phyloP scores from a whole-genome alignment of 1,140 invertebrate species.

The Papilio polytes region DNA sequence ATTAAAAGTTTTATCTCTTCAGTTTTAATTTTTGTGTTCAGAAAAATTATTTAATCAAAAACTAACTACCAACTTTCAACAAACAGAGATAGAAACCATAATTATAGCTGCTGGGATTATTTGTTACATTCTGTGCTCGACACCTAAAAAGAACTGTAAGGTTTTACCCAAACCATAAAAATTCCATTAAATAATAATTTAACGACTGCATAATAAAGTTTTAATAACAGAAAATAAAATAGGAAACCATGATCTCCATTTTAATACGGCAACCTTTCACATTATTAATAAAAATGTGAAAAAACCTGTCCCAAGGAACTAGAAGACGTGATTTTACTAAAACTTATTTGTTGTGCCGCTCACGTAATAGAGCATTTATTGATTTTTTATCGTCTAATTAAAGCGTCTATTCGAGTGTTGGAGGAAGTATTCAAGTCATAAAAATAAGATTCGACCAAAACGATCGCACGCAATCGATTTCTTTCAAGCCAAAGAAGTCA shows the following conservation, averaged over 20 bases:
- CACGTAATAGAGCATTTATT: conserved; percentile 15
- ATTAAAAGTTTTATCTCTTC: conserved; percentile 1
- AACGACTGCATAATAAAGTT: background rate
- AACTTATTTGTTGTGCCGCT: background rate
- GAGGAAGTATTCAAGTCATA: conserved; percentile 19
- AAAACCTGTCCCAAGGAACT: background rate
- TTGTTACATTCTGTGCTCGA: too few relatives aligned
- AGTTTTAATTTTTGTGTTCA: background rate
- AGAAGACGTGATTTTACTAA: background rate
- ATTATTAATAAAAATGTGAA: background rate
- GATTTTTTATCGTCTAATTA: conserved; percentile 28
- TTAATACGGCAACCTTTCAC: background rate
- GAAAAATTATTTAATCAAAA: background rate
- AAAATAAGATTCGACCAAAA: conserved; percentile 32
- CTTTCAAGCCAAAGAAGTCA: conserved; percentile 25
- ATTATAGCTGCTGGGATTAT: too few relatives aligned
- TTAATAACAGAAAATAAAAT: background rate
- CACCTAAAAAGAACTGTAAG: background rate
- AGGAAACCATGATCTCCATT: background rate
- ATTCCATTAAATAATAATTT: too few relatives aligned
- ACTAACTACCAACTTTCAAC: background rate
- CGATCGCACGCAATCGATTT: background rate
- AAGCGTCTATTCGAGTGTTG: conserved; percentile 20
- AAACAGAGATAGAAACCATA: background rate
- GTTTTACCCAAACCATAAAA: too few relatives aligned